Conservation (phyloP, 2,797 vertebrate species). For the Lates japonicus region DNA sequence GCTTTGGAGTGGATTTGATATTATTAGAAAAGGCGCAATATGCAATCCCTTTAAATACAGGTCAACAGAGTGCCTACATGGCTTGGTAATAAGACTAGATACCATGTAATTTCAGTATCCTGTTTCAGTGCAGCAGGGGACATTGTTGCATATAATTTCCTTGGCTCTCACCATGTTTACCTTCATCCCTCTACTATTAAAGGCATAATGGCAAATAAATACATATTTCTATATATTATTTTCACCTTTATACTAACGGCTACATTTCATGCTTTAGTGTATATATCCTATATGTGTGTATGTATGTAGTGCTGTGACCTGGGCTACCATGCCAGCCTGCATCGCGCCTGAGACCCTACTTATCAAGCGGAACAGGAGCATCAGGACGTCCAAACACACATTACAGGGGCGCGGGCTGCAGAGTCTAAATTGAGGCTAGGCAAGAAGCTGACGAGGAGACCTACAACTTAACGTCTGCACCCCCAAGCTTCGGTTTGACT, state of each 20-base stretch:
- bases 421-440: slow-evolving; percentile 98
- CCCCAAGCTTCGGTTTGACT: slow-evolving; percentile 97
- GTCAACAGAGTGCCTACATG: background rate
- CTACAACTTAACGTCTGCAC: slow-evolving; percentile 97
- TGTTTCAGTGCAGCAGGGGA: background rate
- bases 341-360: slow-evolving; percentile 94
- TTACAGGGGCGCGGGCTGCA: slow-evolving; percentile 93
- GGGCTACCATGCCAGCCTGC: slow-evolving; percentile 97
- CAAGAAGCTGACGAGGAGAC: slow-evolving; percentile 98
- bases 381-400: slow-evolving; percentile 95
- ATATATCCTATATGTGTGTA: background rate
- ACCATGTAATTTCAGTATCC: background rate
- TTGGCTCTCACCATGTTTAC: background rate
- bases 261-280: background rate
- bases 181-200: background rate
- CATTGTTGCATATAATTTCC: background rate
- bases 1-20: no score
- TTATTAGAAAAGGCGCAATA: no score
- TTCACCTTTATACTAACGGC: background rate
- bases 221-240: background rate
- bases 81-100: background rate
- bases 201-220: background rate
- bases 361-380: slow-evolving; percentile 96
- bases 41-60: no score
- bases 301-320: slow-evolving; percentile 94